Evolutionary conservation across 2,113 vertebrate species (phyloP).

Genomic region (Paracanthobrama guichenoti): DNA sequence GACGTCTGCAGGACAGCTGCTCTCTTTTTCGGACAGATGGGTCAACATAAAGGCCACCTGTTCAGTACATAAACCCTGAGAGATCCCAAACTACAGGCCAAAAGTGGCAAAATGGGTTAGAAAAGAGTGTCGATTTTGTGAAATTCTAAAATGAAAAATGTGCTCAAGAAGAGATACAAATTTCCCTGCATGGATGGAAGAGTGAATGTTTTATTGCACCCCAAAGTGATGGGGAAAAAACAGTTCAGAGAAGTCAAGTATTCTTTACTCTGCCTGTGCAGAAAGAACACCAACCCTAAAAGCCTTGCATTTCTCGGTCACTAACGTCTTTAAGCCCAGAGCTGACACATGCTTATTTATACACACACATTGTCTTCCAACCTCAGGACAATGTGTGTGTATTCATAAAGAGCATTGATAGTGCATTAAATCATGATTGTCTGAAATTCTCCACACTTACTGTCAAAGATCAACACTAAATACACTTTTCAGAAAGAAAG

Average conservation of each 20-base stretch:
- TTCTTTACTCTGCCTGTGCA: background rate
- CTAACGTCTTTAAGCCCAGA: background rate
- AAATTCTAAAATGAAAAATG: background rate
- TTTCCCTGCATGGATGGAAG: background rate
- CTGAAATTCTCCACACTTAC: background rate
- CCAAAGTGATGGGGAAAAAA: background rate
- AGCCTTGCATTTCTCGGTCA: background rate
- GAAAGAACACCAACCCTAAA: background rate
- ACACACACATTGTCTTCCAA: no score
- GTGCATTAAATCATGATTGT: background rate
- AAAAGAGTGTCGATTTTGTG: background rate
- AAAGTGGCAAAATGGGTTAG: background rate
- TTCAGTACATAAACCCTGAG: constrained; percentile 39
- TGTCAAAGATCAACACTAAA: background rate
- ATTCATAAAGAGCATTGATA: background rate
- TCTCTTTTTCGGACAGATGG: constrained; percentile 53
- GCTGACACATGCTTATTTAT: constrained; percentile 5
- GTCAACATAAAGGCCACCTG: constrained; percentile 56
- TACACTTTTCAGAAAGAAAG: background rate
- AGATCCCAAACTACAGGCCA: constrained; percentile 15
- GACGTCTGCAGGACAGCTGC: constrained; percentile 51
- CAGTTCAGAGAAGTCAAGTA: background rate
- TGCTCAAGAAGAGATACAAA: background rate
- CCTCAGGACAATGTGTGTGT: background rate
- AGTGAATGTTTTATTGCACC: background rate